Evolutionary conservation across 2,888 invertebrate species (phyloP).

Genomic region (Amaurobius ferox): DNA sequence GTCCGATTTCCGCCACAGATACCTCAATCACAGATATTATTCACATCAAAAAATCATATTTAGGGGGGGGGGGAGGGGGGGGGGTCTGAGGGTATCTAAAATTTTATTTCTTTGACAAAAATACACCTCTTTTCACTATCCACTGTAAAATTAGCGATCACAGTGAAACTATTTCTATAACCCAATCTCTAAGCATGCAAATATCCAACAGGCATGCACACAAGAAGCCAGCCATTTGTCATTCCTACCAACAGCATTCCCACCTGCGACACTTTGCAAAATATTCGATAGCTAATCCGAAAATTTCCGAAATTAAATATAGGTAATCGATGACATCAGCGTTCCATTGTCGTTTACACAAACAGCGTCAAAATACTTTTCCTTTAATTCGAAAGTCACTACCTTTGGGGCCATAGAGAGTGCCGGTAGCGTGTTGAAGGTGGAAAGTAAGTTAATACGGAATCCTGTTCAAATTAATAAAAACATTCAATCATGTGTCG

Average conservation of each 20-base stretch:
- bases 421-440: background rate
- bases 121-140: background rate
- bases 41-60: no score
- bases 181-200: background rate
- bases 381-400: background rate
- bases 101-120: background rate
- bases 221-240: background rate
- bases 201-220: background rate
- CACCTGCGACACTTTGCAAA: background rate
- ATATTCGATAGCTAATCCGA: background rate
- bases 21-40: no score
- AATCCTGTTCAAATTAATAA: constrained; percentile 28
- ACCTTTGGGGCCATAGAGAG: background rate
- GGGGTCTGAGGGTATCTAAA: no score
- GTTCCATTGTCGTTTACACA: background rate
- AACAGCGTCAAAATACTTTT: background rate
- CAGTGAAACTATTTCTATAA: background rate
- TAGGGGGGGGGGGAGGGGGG: no score
- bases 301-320: background rate
- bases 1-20: no score
- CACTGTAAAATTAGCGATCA: background rate
- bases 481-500: constrained; percentile 23
- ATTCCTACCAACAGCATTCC: background rate
- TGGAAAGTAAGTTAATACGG: background rate
- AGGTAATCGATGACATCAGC: background rate